Evolutionary conservation across 2,888 invertebrate genomes (phyloP).

Genomic region (Mechanitis messenoides): DNA sequence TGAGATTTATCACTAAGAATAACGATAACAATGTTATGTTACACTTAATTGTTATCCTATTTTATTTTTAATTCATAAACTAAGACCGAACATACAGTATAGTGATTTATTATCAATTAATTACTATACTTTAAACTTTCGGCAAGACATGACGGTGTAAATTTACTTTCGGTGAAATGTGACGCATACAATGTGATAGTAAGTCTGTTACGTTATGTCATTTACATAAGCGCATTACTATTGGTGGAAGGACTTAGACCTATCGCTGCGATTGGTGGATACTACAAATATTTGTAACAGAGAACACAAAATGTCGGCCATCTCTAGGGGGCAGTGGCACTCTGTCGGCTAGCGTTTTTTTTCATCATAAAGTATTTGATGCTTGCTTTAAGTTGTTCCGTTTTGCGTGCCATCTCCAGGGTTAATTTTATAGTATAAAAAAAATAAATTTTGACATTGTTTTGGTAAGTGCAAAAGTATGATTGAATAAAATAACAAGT

Average conservation of each 20-base stretch:
- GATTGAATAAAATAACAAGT: constrained; percentile 20
- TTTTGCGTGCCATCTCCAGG: constrained; percentile 57
- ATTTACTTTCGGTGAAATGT: constrained; percentile 46
- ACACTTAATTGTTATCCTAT: neutral
- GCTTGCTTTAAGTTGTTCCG: constrained; percentile 60
- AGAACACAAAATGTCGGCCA: constrained; percentile 58
- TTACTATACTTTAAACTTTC: constrained; percentile 19
- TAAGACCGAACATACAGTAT: too few relatives aligned
- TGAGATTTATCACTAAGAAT: too few relatives aligned
- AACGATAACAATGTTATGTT: neutral
- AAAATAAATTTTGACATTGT: constrained; percentile 54
- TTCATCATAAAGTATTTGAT: constrained; percentile 61
- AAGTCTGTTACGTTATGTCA: constrained; percentile 51
- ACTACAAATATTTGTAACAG: constrained; percentile 21
- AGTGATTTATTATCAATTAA: neutral
- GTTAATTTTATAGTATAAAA: constrained; percentile 45
- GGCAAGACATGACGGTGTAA: constrained; percentile 43
- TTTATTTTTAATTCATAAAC: neutral
- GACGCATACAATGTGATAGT: constrained; percentile 39
- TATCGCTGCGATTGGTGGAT: constrained; percentile 33
- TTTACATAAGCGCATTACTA: constrained; percentile 13
- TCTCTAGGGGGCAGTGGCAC: constrained; percentile 45
- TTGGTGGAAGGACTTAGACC: constrained; percentile 26
- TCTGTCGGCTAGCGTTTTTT: constrained; percentile 64
- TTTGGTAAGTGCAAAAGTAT: constrained; percentile 59